Evolutionary conservation across 2,797 vertebrate genomes (phyloP).

Genomic region (Sebastes oblongus): DNA sequence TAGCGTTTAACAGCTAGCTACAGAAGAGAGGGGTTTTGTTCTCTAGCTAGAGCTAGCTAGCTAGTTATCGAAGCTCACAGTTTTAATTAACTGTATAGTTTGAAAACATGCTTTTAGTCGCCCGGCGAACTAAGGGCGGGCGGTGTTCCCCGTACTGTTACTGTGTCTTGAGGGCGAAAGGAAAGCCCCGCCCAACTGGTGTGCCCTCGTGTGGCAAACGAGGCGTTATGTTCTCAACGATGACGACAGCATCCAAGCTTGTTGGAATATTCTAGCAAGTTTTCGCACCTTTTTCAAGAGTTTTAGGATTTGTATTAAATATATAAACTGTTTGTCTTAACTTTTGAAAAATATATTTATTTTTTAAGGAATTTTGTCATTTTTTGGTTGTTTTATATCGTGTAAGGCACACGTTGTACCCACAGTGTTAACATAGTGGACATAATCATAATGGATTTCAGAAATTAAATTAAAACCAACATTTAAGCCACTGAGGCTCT

Average conservation of each 20-base stretch:
- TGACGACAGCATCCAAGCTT: conserved; percentile 66
- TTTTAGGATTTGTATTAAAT: neutral
- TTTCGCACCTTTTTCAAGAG: neutral
- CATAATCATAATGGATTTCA: too few species aligned
- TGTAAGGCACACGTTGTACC: too few species aligned
- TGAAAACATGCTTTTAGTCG: neutral
- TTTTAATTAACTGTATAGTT: conserved; percentile 16
- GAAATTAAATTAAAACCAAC: neutral
- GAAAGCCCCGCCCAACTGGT: conserved; percentile 53
- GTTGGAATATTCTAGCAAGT: conserved; percentile 81
- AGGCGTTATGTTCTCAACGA: neutral
- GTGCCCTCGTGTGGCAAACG: conserved; percentile 17
- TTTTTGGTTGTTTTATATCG: too few species aligned
- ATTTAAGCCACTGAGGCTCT: neutral
- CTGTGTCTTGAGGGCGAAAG: neutral
- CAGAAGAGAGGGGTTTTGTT: neutral
- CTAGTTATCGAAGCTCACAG: conserved; percentile 19
- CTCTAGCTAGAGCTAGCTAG: neutral
- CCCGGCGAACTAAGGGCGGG: conserved; percentile 30
- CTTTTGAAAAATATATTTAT: neutral
- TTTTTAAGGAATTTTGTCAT: too few species aligned
- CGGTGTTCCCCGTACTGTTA: conserved; percentile 36
- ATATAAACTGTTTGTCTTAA: neutral
- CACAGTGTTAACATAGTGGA: too few species aligned
- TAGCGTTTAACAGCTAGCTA: too few species aligned